Evolutionary conservation across 2,113 vertebrate species (phyloP), one percentile per base, ranked within the genome.

Genomic region (Pseudopodoces humilis): DNA sequence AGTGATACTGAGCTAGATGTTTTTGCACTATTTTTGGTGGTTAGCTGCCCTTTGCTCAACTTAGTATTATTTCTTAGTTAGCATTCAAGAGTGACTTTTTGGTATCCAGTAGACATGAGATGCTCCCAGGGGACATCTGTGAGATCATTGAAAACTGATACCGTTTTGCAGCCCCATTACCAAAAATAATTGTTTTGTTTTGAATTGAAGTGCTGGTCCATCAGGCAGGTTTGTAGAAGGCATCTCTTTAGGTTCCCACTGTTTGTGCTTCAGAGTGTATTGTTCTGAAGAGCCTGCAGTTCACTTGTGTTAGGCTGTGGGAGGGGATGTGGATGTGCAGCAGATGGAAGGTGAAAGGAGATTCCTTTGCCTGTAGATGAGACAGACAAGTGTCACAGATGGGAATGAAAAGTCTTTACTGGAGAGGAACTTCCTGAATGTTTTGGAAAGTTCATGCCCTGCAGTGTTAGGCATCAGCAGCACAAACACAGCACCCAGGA

Each of bases 391-490:
- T 19, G 47, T 60, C 60, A 44, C 7, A 74, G 27, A 55, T 58
- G 59, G 86, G 52, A 71, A 31, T 76, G 52, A 83, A 75, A 91
- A 81, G 20, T 13, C 56, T 86, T 53, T 35, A 55, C 68, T 10
- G 79, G 17, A 94, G 71, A 81, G 92, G 55, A 93, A 56, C 62
- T 92, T 87, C 20, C 41, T 76, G 59, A 31, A 35, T 83, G n/a
- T 21, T 86, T 92, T 44, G 91, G 55, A 39, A 93, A 97, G 95
- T 78, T 71, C 8, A 1, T 86, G 71, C 80, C 92, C 68, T 88
- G 33, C 59, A 60, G 72, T 8, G 15, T 86, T 88, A 25, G 31
- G 46, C 53, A 16, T 52, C 47, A 87, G 49, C 70, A 79, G 70
- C 81, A 58, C 46, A 39, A 49, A 31, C 80, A 43, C 27, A 63